Base-by-base conservation (phyloP, 92 coral and sea anemone genomes). In the Zoanthus sansibaricus region DNA sequence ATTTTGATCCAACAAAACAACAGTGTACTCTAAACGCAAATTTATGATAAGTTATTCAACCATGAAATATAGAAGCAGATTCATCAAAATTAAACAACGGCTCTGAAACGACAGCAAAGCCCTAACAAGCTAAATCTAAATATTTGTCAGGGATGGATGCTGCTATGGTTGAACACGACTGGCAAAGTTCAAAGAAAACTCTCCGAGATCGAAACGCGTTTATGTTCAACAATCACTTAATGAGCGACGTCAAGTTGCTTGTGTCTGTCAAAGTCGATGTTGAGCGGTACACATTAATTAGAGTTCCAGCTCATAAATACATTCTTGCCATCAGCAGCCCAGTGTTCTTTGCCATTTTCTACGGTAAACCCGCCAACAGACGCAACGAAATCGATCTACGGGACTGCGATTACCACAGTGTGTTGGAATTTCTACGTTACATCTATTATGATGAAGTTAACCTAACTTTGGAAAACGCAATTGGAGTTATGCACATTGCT, bases 371-470 rank as follows among this genome's bases (percentile, higher is more conserved):
- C 61, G 89, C 91, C 4, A 92, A 93, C 68, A 72, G 82, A 44
- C 85, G 86, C 32, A 62, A 87, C 21, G 94, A 86, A 51, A 88
- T 93, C 75, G 88, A 90, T 58, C 87, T 93, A 12, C 72, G 82
- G 2, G 96, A 93, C 73, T 87, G 92, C 68, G 92, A 93, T 72
- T 82, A 86, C 25, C 88, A 64, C 44, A 75, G 90, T 66, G 68
- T 93, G 56, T 18, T 91, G 6, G 94, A 90, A 67, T 93, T 91
- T 46, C 89, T 93, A 32, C 94, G 94, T 10, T 93, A 85, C 72
- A 42, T 93, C 13, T 91, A 93, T 55, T 80, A 79, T 25, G 94
- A 93, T 64, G 96, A 88, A 86, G 79, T 75, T 44, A 78, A 89
- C 75, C 67, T 88, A 87, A 91, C 92, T 75, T 73, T 82, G 61